phyloP scores from a whole-genome alignment of 1,140 invertebrate genomes.

The Rhopalosiphum maidis region DNA sequence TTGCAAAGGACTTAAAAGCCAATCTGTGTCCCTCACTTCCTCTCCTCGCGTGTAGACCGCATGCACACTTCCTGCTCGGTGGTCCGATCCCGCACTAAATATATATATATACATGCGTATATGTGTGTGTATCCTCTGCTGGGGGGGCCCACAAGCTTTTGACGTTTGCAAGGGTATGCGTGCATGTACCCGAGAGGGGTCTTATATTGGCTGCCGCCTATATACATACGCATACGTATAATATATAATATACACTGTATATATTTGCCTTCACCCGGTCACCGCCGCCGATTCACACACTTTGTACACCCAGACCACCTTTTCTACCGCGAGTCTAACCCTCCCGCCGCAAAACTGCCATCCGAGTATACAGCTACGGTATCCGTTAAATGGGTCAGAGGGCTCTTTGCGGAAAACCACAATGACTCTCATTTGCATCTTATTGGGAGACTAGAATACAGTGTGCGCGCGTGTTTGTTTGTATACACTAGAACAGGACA shows the following conservation, averaged over 20 bases:
- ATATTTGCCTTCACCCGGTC: background rate
- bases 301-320: too few species aligned
- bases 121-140: background rate
- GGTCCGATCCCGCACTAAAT: background rate
- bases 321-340: background rate
- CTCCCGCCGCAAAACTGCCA: background rate
- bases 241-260: background rate
- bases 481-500: background rate
- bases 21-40: constrained; percentile 39
- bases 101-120: background rate
- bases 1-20: constrained; percentile 57
- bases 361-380: background rate
- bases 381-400: constrained; percentile 33
- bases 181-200: background rate
- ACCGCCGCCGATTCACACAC: background rate
- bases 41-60: background rate
- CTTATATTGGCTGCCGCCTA: constrained; percentile 14
- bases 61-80: background rate
- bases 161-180: background rate
- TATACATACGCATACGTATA: background rate
- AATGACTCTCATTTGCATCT: constrained; percentile 53
- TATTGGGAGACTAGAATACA: background rate
- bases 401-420: constrained; percentile 47
- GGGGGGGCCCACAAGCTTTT: background rate
- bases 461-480: background rate